Evolutionary conservation across 2,113 vertebrate species (phyloP).

Genomic region (Delphinapterus leucas): DNA sequence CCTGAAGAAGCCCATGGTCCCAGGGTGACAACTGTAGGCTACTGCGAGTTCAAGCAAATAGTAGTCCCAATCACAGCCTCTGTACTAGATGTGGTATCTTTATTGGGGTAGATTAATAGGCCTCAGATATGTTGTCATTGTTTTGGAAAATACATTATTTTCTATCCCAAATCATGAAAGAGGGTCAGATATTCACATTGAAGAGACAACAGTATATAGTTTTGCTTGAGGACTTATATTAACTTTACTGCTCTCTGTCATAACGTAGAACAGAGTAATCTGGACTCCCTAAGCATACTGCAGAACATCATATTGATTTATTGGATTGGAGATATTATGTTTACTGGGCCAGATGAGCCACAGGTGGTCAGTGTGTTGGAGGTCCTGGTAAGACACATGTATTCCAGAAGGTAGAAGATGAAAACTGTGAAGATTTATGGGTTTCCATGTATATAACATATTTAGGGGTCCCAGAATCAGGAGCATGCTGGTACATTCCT

Average conservation of each 20-base stretch:
- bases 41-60: background rate
- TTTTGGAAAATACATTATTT: conserved; percentile 3
- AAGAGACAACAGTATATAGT: background rate
- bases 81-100: background rate
- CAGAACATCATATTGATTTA: background rate
- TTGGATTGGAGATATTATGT: background rate
- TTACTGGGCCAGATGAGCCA: background rate
- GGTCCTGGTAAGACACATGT: background rate
- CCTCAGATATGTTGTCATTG: background rate
- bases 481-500: background rate
- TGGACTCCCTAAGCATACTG: background rate
- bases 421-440: background rate
- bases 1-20: background rate
- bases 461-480: background rate
- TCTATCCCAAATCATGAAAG: background rate
- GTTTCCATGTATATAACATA: background rate
- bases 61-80: background rate
- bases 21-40: background rate
- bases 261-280: background rate
- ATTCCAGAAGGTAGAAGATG: background rate
- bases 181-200: background rate
- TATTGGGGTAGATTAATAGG: background rate
- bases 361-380: background rate
- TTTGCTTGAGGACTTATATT: background rate
- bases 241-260: background rate